Evolutionary conservation across 1,140 invertebrate genomes (phyloP), one percentile per base, ranked within the genome.

Genomic region (Ptiloglossa arizonensis): DNA sequence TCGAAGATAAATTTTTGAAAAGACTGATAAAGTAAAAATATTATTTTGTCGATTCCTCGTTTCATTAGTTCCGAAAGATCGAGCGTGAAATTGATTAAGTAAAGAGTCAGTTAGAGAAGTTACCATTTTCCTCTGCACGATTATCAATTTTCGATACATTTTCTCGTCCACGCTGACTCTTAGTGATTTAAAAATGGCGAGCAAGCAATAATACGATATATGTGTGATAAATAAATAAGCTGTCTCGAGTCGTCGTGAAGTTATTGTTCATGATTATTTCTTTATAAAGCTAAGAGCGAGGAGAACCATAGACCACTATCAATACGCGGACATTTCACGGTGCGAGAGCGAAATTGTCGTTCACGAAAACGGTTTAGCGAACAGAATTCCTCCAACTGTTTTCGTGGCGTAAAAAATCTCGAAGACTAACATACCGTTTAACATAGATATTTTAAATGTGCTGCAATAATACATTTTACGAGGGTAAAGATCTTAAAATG

Each of bases 141-240:
- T 62, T 22, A 22, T 66, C 62, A 9, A 68, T 22, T 11, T 8
- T 70, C 38, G 2, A 35, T 2, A 1, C 19, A 17, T 57, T 68
- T 22, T 22, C 64, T 44, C 52, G 63, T 68, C 46, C 73, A 24
- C 32, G 44, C 22, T 24, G 62, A 35, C 38, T 67, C 50, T 32
- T n/a, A n/a, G 32, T 27, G 41, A 57, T 75, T 68, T 52, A 46
- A 52, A n/a, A 46, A 54, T 41, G 52, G 68, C 32, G 64, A 67
- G 73, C 54, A 76, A 76, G 73, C 73, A 76, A 76, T 76, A 76
- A 76, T 76, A 76, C 73, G 73, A 59, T 76, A 76, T 67, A 54
- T 60, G 73, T 60, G 64, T 76, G 73, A 76, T 76, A 76, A 69
- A 27, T 76, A 60, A 76, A n/a, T 48, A 76, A 59, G 35, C 8